These are phyloP conservation scores for Cygnus olor DNA, from an alignment of 2,797 vertebrate species.

Conservation along the genomic window DNA sequence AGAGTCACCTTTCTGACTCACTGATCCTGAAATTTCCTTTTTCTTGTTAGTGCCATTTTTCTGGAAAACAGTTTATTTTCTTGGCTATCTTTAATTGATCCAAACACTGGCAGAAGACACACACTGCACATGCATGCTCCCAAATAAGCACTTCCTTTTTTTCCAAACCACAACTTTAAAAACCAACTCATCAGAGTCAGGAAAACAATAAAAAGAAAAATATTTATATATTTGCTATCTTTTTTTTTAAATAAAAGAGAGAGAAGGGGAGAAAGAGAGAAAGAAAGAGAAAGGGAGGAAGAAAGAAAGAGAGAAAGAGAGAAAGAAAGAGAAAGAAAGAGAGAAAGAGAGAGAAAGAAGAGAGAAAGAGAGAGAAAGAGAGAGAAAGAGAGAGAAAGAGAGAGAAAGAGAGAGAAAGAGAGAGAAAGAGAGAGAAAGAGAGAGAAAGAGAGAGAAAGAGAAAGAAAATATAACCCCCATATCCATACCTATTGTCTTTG, in stretches of 20 bases:
- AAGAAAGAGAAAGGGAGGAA: no score
- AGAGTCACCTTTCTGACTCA: conserved; percentile 1
- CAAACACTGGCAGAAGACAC: conserved; percentile 2
- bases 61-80: conserved; percentile 8
- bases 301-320: no score
- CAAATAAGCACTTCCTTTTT: background rate
- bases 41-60: background rate
- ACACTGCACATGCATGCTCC: background rate
- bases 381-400: no score
- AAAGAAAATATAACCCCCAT: background rate
- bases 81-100: background rate
- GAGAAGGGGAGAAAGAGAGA: no score
- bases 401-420: no score
- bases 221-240: background rate
- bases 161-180: conserved; percentile 16
- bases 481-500: background rate
- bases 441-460: background rate
- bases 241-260: background rate
- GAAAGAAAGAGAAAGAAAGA: no score
- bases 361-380: no score
- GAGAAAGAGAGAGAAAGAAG: no score
- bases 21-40: background rate
- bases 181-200: background rate
- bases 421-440: background rate
- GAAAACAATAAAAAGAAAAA: background rate